Evolutionary conservation across 2,113 vertebrate genomes (phyloP), one percentile per base, ranked within the genome.

Genomic region (Tenrec ecaudatus): DNA sequence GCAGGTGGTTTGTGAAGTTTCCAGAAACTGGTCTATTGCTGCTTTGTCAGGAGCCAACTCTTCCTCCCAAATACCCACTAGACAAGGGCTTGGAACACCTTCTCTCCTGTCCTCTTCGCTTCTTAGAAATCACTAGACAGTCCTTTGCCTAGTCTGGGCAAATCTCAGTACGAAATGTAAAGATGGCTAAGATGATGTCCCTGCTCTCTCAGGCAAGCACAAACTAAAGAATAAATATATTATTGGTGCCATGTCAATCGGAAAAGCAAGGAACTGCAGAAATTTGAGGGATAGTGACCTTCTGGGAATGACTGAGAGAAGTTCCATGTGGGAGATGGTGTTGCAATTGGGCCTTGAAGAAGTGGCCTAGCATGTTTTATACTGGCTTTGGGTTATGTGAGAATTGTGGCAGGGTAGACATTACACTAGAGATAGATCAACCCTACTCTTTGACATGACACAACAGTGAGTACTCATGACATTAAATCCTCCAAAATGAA

Each of bases 1-100:
- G 23, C 95, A 60, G 33, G 20, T 77, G 23, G 20, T 71, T 86
- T 91, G 60, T 83, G 60, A 92, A 57, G 69, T 80, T 89, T 86
- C 57, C 60, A 71, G 69, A 66, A 60, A 91, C 82, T 53, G 64
- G 78, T 3, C 47, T 78, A 25, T 66, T n/a, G 78, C 53, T 53
- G 47, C 9, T 53, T 53, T 53, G 47, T 53, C 25, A 14, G 58
- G 77, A 38, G 23, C 2, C 73, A 57, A n/a, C 22, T 76, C 14
- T 20, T 73, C 64, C 31, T 29, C 66, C 66, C 38, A 88, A 17
- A 40, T 66, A 22, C 27, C 2, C 6, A 83, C 22, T 40, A 22
- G 23, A 38, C 57, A 23, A 38, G 15, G 38, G 66, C 60, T 75
- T 68, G 12, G n/a, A 33, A 82, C 25, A 53, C 25, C 43, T 53